These are phyloP conservation scores for Polyommatus iphigenia DNA, from an alignment of 2,888 invertebrate species.

Conservation along the genomic window DNA sequence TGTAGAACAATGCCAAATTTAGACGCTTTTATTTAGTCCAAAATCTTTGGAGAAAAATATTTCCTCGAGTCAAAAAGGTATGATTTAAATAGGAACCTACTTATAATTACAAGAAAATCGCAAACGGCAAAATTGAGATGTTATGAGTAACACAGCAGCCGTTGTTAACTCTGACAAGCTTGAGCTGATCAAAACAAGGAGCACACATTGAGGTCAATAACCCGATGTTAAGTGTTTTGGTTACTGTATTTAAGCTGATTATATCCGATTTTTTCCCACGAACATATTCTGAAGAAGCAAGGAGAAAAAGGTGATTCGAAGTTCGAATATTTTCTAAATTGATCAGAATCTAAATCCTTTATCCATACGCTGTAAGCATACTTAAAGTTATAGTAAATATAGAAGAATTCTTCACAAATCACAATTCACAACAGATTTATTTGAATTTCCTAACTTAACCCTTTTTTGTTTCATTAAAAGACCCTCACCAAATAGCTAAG, in stretches of 20 bases:
- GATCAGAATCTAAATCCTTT: too few relatives aligned
- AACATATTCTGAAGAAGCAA: neutral
- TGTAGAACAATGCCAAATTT: neutral
- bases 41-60: neutral
- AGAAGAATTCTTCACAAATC: too few relatives aligned
- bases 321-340: too few relatives aligned
- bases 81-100: neutral
- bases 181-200: slow-evolving; percentile 10
- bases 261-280: neutral
- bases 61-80: neutral
- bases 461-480: neutral
- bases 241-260: neutral
- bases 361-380: too few relatives aligned
- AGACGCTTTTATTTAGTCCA: neutral
- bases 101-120: neutral
- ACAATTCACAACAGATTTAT: too few relatives aligned
- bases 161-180: neutral
- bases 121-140: neutral
- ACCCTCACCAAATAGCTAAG: neutral
- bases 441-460: neutral
- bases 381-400: too few relatives aligned
- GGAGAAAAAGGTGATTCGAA: neutral
- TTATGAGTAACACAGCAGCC: slow-evolving; percentile 3
- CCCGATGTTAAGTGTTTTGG: neutral
- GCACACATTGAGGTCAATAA: neutral